Evolutionary conservation across 1,140 invertebrate species (phyloP).

Genomic region (Druon quercuslanigerum): DNA sequence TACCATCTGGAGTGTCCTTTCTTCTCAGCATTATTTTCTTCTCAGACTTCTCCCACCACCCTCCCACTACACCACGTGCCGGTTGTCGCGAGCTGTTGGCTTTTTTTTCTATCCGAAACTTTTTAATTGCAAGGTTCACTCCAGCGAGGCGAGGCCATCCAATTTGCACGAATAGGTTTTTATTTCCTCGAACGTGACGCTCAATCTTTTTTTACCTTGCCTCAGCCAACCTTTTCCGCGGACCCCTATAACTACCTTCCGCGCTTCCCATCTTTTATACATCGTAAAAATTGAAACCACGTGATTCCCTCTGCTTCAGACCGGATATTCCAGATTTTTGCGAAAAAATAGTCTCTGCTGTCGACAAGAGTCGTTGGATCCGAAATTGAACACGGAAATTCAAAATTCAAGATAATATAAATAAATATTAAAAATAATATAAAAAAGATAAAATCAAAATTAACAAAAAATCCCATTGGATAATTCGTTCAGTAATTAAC

Average conservation of each 20-base stretch:
- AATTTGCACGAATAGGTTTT: conserved; percentile 72
- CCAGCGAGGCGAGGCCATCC: conserved; percentile 64
- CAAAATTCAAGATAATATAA: too few relatives aligned
- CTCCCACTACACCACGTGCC: conserved; percentile 36
- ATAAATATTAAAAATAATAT: too few relatives aligned
- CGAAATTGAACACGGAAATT: too few relatives aligned
- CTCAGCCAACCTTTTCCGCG: background rate
- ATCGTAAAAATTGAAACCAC: conserved; percentile 56
- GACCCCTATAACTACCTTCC: background rate
- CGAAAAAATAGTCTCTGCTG: background rate
- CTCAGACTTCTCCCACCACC: background rate
- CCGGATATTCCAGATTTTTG: background rate
- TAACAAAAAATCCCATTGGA: too few relatives aligned
- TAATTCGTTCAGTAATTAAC: too few relatives aligned
- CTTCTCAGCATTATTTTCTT: conserved; percentile 16
- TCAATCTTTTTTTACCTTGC: conserved; percentile 35
- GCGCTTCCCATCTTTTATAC: conserved; percentile 52
- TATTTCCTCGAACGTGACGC: conserved; percentile 60
- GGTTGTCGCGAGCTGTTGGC: conserved; percentile 46
- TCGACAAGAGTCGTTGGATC: background rate
- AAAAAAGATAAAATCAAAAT: too few relatives aligned
- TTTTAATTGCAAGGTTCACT: conserved; percentile 72
- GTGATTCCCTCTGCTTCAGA: background rate
- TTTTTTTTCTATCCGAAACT: conserved; percentile 63
- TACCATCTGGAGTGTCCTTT: conserved; percentile 18